phyloP scores from a whole-genome alignment of 2,888 invertebrate genomes.

The Gerris lacustris region DNA sequence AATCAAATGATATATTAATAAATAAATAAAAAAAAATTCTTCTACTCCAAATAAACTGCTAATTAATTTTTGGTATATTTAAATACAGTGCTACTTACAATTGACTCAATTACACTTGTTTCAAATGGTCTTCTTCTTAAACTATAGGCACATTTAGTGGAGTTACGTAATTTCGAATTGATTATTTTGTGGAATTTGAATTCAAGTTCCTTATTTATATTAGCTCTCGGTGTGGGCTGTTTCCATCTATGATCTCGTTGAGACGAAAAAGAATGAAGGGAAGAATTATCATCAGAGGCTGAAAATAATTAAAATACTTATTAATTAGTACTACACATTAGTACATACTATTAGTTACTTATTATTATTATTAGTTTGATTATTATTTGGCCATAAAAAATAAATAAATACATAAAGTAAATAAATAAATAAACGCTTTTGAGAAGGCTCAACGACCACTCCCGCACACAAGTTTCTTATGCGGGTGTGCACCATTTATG shows the following conservation, averaged over 20 bases:
- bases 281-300: constrained; percentile 83
- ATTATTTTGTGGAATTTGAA: constrained; percentile 38
- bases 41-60: too few species aligned
- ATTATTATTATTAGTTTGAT: too few species aligned
- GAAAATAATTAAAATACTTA: constrained; percentile 28
- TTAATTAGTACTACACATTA: neutral
- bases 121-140: constrained; percentile 59
- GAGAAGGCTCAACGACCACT: too few species aligned
- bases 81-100: neutral
- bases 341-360: neutral
- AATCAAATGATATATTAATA: too few species aligned
- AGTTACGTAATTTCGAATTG: constrained; percentile 24
- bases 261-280: constrained; percentile 81
- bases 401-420: too few species aligned
- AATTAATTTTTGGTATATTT: too few species aligned
- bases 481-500: too few species aligned
- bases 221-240: constrained; percentile 61
- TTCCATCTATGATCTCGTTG: constrained; percentile 84
- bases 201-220: constrained; percentile 59
- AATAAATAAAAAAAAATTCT: too few species aligned
- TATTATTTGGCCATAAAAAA: too few species aligned
- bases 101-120: constrained; percentile 31
- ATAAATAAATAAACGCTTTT: too few species aligned
- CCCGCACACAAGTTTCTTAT: too few species aligned
- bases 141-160: constrained; percentile 38